Base-by-base conservation (phyloP, 1,140 invertebrate genomes). In the Nomia melanderi region DNA sequence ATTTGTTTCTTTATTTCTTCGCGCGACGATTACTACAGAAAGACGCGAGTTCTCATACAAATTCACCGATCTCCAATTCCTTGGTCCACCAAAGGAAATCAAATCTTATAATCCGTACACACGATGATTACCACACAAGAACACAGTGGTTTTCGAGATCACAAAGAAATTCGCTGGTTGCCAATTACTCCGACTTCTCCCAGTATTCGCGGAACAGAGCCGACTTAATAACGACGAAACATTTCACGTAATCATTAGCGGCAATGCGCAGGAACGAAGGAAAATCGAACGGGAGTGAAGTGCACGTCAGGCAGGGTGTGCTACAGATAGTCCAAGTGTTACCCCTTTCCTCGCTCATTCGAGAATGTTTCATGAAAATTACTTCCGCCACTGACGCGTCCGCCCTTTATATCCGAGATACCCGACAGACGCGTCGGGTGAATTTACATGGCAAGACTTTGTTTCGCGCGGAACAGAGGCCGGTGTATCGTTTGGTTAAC, bases 311-410 rank as follows among this genome's bases (percentile, higher is more conserved):
- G n/a, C 66, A 79, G 65, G 31, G 25, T 56, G 53, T 60, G 54
- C 63, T 54, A 63, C 12, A 50, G 63, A 23, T 83, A 81, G 59
- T 78, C 57, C 47, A 77, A 77, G 79, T 77, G 63, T 59, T 73
- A 79, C 72, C 65, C 70, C 59, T 33, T 62, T 39, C 62, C 62
- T 82, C 83, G 73, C 85, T 82, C 83, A 73, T 82, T 85, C 83
- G 79, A 41, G 83, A 82, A 85, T 85, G 83, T 85, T 85, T 85
- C 75, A 85, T 85, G 83, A 83, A 79, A 85, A 85, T 85, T 85
- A 83, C 79, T 82, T 85, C 79, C 83, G 72, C 65, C 62, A 73
- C 65, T 53, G 83, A 77, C 74, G 82, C 78, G 73, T 75, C 75
- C 66, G 74, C 62, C 77, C 65, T 85, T 83, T 84, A 84, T 77